Evolutionary conservation across 2,888 invertebrate genomes (phyloP), one percentile per base, ranked within the genome.

Genomic region (Hedychridium roseum): DNA sequence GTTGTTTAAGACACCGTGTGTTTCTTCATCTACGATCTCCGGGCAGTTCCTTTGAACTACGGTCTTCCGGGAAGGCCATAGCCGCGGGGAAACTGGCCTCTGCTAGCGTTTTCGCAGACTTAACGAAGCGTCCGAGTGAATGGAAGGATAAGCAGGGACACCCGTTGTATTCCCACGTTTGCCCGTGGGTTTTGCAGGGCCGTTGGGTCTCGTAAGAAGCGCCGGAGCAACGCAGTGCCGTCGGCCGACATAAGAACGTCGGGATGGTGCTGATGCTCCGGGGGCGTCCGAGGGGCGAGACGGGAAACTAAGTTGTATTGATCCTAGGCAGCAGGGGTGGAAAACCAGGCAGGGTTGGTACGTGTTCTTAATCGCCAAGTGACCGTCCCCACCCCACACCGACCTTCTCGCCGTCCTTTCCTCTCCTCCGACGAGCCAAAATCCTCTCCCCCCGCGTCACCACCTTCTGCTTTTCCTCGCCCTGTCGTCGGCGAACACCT

Each of bases 341-440:
- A 74, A 74, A 76, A 76, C 72, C 75, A 71, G 74, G 73, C 76
- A 76, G 76, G 76, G 74, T 73, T 74, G 74, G 74, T 78, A 78
- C 78, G 78, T 79, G 78, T 79, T 79, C 78, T 79, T 79, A 79
- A 79, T 79, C 78, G 77, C 75, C 78, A 78, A 79, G 78, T 78
- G 78, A 76, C 77, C 76, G 73, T 74, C 76, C 75, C 71, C 69
- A 57, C 43, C 34, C 54, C 58, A 47, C 32, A 15, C 32, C 44
- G 52, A 35, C 44, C 37, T 52, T 53, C 50, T 49, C 35, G 21
- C 44, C 49, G 42, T 38, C 43, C 46, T 37, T 43, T 34, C 40
- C 14, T 20, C 35, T 36, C 35, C 43, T 50, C 35, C 42, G 35
- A 28, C 23, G n/a, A n/a, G n/a, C n/a, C n/a, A n/a, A n/a, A 12